Evolutionary conservation across 2,797 vertebrate species (phyloP), one percentile per base, ranked within the genome.

Genomic region (Centropyge bicolor): DNA sequence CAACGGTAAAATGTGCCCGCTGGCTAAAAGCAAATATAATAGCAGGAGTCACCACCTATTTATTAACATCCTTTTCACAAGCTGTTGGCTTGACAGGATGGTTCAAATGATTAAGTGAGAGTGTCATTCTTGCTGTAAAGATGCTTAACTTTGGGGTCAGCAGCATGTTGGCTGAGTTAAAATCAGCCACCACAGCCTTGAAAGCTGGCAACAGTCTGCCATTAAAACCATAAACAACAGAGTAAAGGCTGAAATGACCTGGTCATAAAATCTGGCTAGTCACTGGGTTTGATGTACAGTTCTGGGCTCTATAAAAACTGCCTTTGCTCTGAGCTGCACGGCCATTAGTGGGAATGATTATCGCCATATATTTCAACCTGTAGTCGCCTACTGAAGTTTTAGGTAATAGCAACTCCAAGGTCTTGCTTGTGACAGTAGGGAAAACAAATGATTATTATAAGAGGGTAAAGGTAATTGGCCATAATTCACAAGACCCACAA

Each of bases 281-380:
- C 85, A 76, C 78, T 45, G 60, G 76, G 81, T 89, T 92, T 95
- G 92, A 95, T 93, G 89, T 94, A 94, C 90, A 93, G 90, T 92
- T 90, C 81, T 86, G 84, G 78, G 68, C 76, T 90, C 86, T 83
- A 87, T 84, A 89, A 94, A 93, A 85, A 67, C 77, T 51, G 79
- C 87, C 86, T 91, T 86, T 85, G 84, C 87, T 92, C 88, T 78
- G 78, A 92, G 86, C 83, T 79, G 74, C 67, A 45, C 27, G 75
- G 78, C 91, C 90, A 92, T 95, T 95, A 94, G 88, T 85, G 81
- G 85, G 89, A 94, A 95, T 94, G 85, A 93, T 92, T 92, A 83
- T 87, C n/a, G 87, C 81, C 86, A 89, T 95, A 95, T 94, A 94
- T 94, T 92, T 92, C 61, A 88, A 87, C 81, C 84, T 85, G 77